A percentile compares a stretch with the other conserved stretches of the same genome.
phyloP scores from a whole-genome alignment of 2,113 vertebrate species.

The Pipa parva region DNA sequence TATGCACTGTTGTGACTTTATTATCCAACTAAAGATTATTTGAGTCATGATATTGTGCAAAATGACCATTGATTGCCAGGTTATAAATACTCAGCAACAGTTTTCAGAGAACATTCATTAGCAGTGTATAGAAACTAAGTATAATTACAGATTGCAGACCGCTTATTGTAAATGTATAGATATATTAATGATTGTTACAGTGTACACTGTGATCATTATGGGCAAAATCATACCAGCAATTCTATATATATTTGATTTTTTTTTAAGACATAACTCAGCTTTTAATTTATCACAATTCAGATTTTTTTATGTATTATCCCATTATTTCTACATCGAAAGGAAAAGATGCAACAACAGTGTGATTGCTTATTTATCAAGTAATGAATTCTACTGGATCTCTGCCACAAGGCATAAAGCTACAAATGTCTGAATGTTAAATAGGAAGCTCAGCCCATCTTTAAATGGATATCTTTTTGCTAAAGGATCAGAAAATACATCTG shows the following conservation, averaged over 20 bases:
- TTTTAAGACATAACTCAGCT: not conserved
- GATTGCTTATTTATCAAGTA: no score
- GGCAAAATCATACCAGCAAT: not conserved
- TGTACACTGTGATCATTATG: not conserved
- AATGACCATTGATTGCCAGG: conserved; percentile 1
- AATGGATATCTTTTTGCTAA: no score
- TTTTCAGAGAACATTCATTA: not conserved
- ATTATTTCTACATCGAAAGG: no score
- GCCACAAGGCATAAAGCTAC: no score
- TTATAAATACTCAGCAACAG: not conserved
- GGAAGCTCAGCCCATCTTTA: no score
- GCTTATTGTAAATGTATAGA: not conserved
- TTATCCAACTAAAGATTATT: not conserved
- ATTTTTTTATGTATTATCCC: not conserved
- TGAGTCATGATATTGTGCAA: not conserved
- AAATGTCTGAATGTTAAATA: no score
- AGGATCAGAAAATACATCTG: no score
- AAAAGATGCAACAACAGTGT: no score
- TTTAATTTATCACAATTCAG: no score
- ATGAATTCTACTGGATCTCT: no score
- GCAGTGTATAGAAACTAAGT: not conserved
- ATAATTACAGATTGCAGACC: not conserved
- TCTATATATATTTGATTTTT: not conserved
- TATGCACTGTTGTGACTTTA: not conserved
- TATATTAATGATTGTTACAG: not conserved